Base-by-base conservation (phyloP, 2,797 vertebrate species). In the Clamator glandarius region DNA sequence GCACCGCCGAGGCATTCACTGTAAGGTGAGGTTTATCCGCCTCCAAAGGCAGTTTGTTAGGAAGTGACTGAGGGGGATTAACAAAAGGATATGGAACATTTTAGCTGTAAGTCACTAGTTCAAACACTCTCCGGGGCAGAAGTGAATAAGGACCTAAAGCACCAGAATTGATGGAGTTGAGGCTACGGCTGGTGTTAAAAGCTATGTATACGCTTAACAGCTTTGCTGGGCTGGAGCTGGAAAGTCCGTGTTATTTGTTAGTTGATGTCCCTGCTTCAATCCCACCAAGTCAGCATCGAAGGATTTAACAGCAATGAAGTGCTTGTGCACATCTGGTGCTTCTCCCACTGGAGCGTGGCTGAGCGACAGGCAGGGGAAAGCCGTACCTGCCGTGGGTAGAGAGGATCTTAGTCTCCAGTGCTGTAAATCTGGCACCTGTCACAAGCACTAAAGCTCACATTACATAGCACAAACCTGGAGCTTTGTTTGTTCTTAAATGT, bases 341-440 rank as follows among this genome's bases (percentile, higher is more conserved):
- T 95, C 84, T 94, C 90, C 91, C 84, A 44, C 58, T 78, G 76
- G 86, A 79, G 57, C 72, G 76, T 19, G 68, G 78, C 36, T 93
- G 92, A 92, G 87, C 91, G 94, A 93, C 90, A 95, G 70, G 67
- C 33, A 0, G 68, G 59, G 55, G 61, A 91, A 92, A 87, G 66
- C 41, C 3, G 1, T 92, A 93, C 88, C 89, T 95, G 89, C 67
- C 76, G 73, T 78, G 73, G 12, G 54, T 79, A 90, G 54, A 76
- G 66, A 83, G 69, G 79, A 66, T 92, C 94, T 84, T 69, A 79
- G 61, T 78, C 55, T 92, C 87, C 39, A 41, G 66, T 35, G 80
- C 31, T 85, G 72, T 94, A 96, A 95, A 96, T 96, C 92, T 95
- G 89, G 67, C 90, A 96, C 87, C 90, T 96, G 90, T 93, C 91